Base-by-base conservation (phyloP, 2,888 invertebrate species). In the Eupithecia subumbrata region DNA sequence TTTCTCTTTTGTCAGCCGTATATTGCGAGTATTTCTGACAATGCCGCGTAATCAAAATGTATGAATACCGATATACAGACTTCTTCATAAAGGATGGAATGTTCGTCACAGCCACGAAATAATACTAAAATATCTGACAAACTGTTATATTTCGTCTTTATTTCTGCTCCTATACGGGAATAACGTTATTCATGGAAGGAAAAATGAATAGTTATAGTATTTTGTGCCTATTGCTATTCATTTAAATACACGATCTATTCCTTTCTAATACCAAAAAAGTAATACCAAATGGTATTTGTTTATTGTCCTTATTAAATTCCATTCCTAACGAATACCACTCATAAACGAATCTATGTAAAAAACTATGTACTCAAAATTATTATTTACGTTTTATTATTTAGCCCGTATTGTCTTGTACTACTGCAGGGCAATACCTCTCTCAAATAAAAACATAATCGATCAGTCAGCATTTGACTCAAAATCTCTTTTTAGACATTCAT, bases 11-110 rank as follows among this genome's bases (percentile, higher is more conserved):
- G 71, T 75, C 34, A 60, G 67, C 71, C 25, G 66, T 71, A 76
- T 66, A 76, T 67, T 60, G 66, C 40, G 68, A 25, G 43, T 34
- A 64, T 18, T 68, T 43, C 68, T 76, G 72, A 67, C 69, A 76
- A 70, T 69, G 64, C 63, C 52, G 4, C 37, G 67, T 75, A 75
- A 76, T 70, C 76, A 76, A 73, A 76, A 76, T 60, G 45, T 73
- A 76, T 71, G 76, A 71, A 70, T 71, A 52, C 73, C 69, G 60
- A 70, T 60, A 64, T 45, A 52, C 45, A 12, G 66, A 25, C 45
- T 66, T 76, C 67, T 76, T 73, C 67, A 72, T 72, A 69, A 68
- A 56, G 52, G 16, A 34, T 40, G 72, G 64, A 75, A 56, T 64
- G 40, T 25, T 60, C 60, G 14, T 60, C 60, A 60, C 60, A 68